Percentiles rank a stretch among this genome's conserved stretches.
phyloP scores from a whole-genome alignment of 2,888 invertebrate genomes.

The Piscicola geometra region DNA sequence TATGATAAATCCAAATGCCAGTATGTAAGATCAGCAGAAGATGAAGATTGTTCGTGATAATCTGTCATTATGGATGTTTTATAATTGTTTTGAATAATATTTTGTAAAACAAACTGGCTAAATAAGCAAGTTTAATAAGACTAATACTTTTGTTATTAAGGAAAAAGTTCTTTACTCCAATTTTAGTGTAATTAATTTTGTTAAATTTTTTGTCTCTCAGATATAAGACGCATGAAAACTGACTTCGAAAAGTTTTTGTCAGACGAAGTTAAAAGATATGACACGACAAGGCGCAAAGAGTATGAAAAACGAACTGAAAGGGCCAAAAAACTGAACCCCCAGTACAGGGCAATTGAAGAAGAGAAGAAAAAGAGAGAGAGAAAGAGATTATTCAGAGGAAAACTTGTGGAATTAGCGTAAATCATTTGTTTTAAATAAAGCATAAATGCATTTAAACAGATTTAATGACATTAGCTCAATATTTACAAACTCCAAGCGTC shows the following conservation, averaged over 20 bases:
- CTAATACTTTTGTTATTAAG: no score
- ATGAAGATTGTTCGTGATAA: conserved; percentile 5
- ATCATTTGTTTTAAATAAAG: no score
- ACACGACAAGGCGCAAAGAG: conserved; percentile 14
- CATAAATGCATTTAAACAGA: no score
- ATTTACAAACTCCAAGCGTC: no score
- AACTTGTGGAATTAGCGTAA: conserved; percentile 32
- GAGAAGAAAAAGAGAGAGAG: conserved; percentile 26
- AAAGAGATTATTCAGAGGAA: conserved; percentile 29
- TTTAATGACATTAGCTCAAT: no score
- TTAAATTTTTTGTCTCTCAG: neutral
- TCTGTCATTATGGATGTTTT: no score
- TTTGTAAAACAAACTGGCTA: no score
- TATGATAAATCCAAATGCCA: neutral
- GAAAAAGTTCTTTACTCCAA: no score
- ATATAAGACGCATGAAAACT: conserved; percentile 30
- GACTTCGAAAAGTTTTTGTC: conserved; percentile 30
- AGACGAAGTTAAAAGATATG: conserved; percentile 21
- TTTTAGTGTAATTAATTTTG: no score
- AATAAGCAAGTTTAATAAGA: no score
- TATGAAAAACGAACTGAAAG: conserved; percentile 25
- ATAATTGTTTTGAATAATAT: no score
- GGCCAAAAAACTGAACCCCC: conserved; percentile 29
- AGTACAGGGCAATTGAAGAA: conserved; percentile 23
- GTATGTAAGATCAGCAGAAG: conserved; percentile 1